Base-by-base conservation (phyloP, 2,113 vertebrate genomes). In the Ciconia boyciana region DNA sequence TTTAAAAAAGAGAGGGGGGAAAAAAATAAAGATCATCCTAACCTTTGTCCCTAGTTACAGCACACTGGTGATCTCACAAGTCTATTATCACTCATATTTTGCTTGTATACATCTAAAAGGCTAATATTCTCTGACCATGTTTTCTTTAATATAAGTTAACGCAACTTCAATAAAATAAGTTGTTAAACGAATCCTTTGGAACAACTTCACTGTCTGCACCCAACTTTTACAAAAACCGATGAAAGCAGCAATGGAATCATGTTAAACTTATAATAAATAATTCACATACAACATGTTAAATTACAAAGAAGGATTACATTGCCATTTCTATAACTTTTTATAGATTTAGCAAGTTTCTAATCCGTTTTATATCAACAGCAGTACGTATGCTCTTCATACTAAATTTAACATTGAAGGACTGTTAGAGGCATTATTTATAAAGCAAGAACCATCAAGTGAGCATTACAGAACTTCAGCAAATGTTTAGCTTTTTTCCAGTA, bases 221-320 rank as follows among this genome's bases (percentile, higher is more conserved):
- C 91, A 96, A 96, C 95, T 91, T 78, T 68, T 88, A 95, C 93
- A 90, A 86, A 96, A 95, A 96, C 46, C 76, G 79, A 96, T 96
- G 94, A 97, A 97, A 97, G 95, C 94, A 97, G 94, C 96, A 98
- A 98, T 82, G 94, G 96, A 98, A 97, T 97, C 92, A 80, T 94
- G 97, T 98, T 98, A 97, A 96, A 97, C 78, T 89, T 85, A 93
- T 91, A 98, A 98, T 98, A 98, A 98, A 98, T 98, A 98, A 98
- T 97, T 98, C 96, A 98, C 97, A 96, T 96, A 95, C 88, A 97
- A 98, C 97, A 97, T 95, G 97, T 97, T 97, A 97, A 97, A 97
- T 96, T 97, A 98, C 85, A 83, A 96, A 96, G 95, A 86, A 98
- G 95, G 91, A 96, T 97, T 97, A 97, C 97, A 96, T 90, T 89